phyloP scores from a whole-genome alignment of 2,888 invertebrate species.

The Hoplodrina ambigua region DNA sequence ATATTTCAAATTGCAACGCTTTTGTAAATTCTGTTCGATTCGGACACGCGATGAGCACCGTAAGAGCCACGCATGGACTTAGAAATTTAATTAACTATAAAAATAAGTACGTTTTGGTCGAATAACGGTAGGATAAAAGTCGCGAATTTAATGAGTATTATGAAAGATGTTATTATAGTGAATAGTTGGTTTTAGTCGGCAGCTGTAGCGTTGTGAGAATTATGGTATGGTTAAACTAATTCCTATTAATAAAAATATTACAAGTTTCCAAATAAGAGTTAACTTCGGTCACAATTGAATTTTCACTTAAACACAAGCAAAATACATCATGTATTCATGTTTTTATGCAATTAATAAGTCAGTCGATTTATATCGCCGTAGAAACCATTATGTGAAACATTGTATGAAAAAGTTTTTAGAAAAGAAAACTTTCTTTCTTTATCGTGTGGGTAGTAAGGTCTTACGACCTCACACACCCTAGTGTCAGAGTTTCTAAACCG shows the following conservation, averaged over 20 bases:
- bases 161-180: constrained; percentile 56
- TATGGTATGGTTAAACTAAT: constrained; percentile 41
- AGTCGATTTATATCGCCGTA: constrained; percentile 17
- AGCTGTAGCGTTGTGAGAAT: constrained; percentile 58
- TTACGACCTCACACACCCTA: no score
- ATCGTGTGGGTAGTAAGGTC: no score
- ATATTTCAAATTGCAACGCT: constrained; percentile 60
- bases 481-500: no score
- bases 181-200: constrained; percentile 58
- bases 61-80: constrained; percentile 55
- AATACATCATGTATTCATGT: constrained; percentile 18
- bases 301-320: constrained; percentile 24
- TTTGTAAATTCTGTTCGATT: constrained; percentile 58
- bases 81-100: constrained; percentile 38
- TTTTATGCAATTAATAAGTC: constrained; percentile 29
- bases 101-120: constrained; percentile 38
- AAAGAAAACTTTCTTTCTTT: no score
- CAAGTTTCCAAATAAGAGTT: constrained; percentile 34
- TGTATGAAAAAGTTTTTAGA: constrained; percentile 19
- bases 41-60: constrained; percentile 53
- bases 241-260: constrained; percentile 34
- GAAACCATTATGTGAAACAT: constrained; percentile 3
- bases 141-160: constrained; percentile 65
- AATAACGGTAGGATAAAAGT: constrained; percentile 42
- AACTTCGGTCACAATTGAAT: constrained; percentile 33